Evolutionary conservation across 2,888 invertebrate genomes (phyloP).

Genomic region (Pachliopta kotzebuea): DNA sequence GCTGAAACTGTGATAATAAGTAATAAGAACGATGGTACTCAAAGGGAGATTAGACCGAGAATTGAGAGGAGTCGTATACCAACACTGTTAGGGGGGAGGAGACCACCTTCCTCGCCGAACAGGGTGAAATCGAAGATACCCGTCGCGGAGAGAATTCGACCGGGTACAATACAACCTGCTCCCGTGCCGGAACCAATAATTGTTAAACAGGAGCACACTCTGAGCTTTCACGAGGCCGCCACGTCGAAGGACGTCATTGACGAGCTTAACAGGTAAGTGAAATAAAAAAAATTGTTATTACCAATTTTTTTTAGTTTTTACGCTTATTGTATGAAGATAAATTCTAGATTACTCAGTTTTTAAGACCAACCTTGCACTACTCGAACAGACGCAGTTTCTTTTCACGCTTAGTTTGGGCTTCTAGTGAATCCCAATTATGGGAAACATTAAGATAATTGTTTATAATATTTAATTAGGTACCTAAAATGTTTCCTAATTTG

Average conservation of each 20-base stretch:
- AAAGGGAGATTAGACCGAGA: constrained; percentile 62
- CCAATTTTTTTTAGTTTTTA: too few species aligned
- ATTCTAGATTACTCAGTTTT: too few species aligned
- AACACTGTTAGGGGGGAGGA: constrained; percentile 70
- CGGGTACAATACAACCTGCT: constrained; percentile 41
- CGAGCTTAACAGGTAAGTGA: constrained; percentile 81
- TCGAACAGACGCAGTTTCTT: too few species aligned
- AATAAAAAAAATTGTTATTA: background rate
- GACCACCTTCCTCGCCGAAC: constrained; percentile 70
- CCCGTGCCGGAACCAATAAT: constrained; percentile 62
- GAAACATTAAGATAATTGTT: too few species aligned
- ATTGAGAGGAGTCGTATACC: constrained; percentile 80
- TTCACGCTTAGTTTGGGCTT: too few species aligned
- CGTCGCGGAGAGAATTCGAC: constrained; percentile 52
- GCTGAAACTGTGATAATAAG: constrained; percentile 86
- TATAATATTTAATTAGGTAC: too few species aligned
- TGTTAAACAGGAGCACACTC: constrained; percentile 78
- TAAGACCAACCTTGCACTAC: too few species aligned
- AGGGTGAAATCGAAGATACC: constrained; percentile 68
- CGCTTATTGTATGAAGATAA: too few species aligned
- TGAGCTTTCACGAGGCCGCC: constrained; percentile 87
- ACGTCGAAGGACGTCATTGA: constrained; percentile 89
- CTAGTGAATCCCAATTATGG: too few species aligned
- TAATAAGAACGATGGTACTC: constrained; percentile 70
- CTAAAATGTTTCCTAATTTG: too few species aligned